Evolutionary conservation across 2,888 invertebrate species (phyloP).

Genomic region (Pammene fasciana): DNA sequence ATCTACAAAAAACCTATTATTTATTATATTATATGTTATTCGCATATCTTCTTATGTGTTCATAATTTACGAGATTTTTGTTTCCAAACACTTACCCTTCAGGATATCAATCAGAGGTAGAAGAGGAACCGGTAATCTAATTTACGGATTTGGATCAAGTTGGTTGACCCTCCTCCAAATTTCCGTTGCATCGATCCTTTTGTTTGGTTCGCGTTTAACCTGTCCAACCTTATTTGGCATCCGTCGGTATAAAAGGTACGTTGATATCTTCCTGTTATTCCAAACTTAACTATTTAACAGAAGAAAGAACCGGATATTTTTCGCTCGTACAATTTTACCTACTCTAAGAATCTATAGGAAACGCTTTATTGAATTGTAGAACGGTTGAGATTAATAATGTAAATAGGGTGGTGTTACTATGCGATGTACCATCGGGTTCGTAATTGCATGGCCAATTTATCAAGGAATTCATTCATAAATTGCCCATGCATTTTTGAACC

Average conservation of each 20-base stretch:
- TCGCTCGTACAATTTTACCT: neutral
- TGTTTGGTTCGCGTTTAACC: conserved; percentile 7
- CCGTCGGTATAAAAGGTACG: conserved; percentile 10
- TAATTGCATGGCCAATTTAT: no score
- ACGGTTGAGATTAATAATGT: no score
- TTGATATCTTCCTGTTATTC: conserved; percentile 10
- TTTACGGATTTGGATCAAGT: conserved; percentile 7
- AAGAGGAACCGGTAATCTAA: conserved; percentile 4
- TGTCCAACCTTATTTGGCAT: conserved; percentile 23
- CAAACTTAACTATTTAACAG: conserved; percentile 3
- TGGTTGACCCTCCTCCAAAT: conserved; percentile 19
- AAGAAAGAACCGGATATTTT: neutral
- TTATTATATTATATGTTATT: no score
- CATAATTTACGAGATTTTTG: no score
- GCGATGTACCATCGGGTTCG: no score
- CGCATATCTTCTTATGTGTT: no score
- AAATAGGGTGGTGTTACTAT: no score
- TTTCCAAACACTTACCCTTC: no score
- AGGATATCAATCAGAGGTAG: conserved; percentile 6
- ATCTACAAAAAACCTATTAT: no score
- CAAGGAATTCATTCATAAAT: no score
- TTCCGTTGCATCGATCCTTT: conserved; percentile 23
- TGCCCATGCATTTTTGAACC: no score
- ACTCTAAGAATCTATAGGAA: neutral
- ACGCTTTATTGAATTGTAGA: neutral